A percentile compares a stretch with the other conserved stretches of the same genome.
Conservation (phyloP, 1,140 invertebrate genomes). For the Carcinoscorpius rotundicauda region DNA sequence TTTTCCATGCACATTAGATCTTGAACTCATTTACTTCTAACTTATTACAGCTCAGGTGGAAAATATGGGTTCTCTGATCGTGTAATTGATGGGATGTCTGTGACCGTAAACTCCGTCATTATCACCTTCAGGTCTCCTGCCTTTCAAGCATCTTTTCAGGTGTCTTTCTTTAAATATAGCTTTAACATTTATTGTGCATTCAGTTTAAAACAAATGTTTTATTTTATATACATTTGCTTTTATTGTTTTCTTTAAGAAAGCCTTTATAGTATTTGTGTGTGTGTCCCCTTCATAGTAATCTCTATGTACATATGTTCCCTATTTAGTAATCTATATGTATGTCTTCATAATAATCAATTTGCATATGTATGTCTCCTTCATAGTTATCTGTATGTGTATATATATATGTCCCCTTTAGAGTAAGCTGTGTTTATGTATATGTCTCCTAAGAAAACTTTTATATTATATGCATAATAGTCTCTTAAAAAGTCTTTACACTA, state of each 20-base stretch:
- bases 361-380: too few species aligned
- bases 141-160: slow-evolving; percentile 89
- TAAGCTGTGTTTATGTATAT: too few species aligned
- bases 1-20: not conserved
- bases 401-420: too few species aligned
- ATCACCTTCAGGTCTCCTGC: slow-evolving; percentile 86
- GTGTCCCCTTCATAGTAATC: too few species aligned
- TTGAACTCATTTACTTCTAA: not conserved
- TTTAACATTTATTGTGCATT: not conserved
- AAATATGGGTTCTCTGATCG: slow-evolving; percentile 87
- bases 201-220: slow-evolving; percentile 1
- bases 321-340: too few species aligned
- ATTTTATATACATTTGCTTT: not conserved
- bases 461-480: too few species aligned
- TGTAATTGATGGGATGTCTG: slow-evolving; percentile 94
- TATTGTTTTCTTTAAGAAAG: not conserved
- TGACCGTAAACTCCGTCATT: slow-evolving; percentile 85
- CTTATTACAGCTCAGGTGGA: slow-evolving; percentile 28
- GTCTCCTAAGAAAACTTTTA: too few species aligned
- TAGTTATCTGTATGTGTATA: too few species aligned
- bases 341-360: too few species aligned
- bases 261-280: too few species aligned
- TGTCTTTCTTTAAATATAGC: slow-evolving; percentile 30
- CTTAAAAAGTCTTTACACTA: too few species aligned
- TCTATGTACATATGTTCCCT: too few species aligned